These are phyloP conservation scores for Adelges cooleyi DNA, from an alignment of 1,140 invertebrate species.

Conservation along the genomic window DNA sequence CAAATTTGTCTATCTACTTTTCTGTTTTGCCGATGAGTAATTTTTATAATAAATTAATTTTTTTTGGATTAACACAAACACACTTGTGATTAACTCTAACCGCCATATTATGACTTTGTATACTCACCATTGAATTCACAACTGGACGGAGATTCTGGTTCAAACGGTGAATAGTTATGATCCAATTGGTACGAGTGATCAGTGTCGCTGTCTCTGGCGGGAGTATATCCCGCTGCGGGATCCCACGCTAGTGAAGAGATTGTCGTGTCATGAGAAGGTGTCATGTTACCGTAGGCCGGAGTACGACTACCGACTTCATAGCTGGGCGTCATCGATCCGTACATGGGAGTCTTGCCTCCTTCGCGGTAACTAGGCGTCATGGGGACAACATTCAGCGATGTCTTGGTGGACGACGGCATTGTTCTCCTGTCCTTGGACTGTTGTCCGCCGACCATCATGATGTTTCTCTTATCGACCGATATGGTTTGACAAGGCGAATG, in stretches of 20 bases:
- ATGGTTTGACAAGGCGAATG: conserved; percentile 97
- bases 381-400: conserved; percentile 57
- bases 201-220: conserved; percentile 51
- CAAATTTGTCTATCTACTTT: too few species aligned
- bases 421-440: conserved; percentile 47
- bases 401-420: conserved; percentile 68
- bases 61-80: neutral
- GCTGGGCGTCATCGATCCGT: conserved; percentile 79
- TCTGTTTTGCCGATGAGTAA: too few species aligned
- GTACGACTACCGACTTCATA: conserved; percentile 80
- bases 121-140: conserved; percentile 38
- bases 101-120: conserved; percentile 41
- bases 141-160: conserved; percentile 46
- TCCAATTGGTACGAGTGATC: conserved; percentile 49
- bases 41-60: too few species aligned
- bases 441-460: conserved; percentile 63
- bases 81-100: conserved; percentile 36
- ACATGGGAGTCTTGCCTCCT: conserved; percentile 70
- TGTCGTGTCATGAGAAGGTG: conserved; percentile 79
- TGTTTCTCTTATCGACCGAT: conserved; percentile 84
- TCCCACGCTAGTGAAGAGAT: conserved; percentile 81
- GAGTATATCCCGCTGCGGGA: conserved; percentile 72
- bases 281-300: conserved; percentile 83
- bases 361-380: conserved; percentile 78
- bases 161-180: conserved; percentile 64